These are phyloP conservation scores for Tragelaphus buxtoni DNA, from an alignment of 2,113 vertebrate genomes.

Conservation along the genomic window DNA sequence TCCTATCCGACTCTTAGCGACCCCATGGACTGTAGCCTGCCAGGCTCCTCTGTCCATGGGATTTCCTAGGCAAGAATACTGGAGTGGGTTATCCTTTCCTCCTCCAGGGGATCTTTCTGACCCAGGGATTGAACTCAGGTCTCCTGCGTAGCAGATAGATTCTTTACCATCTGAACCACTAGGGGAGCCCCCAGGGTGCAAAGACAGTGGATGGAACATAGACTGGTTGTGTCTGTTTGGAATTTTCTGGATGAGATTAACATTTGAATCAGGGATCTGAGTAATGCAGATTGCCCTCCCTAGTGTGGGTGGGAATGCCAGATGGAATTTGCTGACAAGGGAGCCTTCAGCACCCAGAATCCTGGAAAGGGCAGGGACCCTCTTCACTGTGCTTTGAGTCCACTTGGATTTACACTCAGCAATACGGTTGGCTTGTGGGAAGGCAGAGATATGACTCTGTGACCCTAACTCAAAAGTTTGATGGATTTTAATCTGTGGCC, in stretches of 20 bases:
- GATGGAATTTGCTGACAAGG: not conserved
- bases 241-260: not conserved
- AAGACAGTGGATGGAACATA: not conserved
- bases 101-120: not conserved
- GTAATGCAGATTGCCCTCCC: not conserved
- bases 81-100: not conserved
- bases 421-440: fast-evolving
- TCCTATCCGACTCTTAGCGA: not conserved
- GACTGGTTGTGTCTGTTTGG: not conserved
- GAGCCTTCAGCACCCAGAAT: not conserved
- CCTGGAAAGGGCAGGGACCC: not conserved
- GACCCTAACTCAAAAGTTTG: not conserved
- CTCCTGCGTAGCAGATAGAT: not conserved
- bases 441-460: not conserved
- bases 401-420: fast-evolving
- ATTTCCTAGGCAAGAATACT: not conserved
- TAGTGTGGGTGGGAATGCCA: not conserved
- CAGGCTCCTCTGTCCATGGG: not conserved
- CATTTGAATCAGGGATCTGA: not conserved
- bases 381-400: not conserved
- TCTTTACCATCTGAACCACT: not conserved
- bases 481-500: not conserved
- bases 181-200: not conserved
- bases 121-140: not conserved
- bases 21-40: not conserved